Evolutionary conservation across 2,888 invertebrate genomes (phyloP), one percentile per base, ranked within the genome.

Genomic region (Sisyra nigra): DNA sequence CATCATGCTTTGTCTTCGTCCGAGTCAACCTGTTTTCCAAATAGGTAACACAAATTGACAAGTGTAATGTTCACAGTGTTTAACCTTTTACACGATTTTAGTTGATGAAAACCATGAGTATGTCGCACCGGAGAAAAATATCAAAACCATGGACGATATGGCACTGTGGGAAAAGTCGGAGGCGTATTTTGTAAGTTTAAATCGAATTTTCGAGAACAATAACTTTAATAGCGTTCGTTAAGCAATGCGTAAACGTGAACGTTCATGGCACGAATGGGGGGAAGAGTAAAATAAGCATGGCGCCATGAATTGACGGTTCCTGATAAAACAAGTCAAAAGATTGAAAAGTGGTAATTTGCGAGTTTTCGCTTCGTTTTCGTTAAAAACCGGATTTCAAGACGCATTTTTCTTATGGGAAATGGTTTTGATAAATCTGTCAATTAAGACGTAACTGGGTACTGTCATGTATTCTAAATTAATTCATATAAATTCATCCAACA

Each of bases 111-210:
- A 74, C 50, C 79, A 80, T 59, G 68, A 70, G 42, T 82, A 72
- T 56, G 50, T 74, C 19, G 68, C 72, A 36, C 82, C 82, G 7
- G 68, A 69, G 46, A 80, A 74, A 57, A 69, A 69, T 43, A 69
- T 83, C 3, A 76, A 76, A 62, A 62, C 66, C 18, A 68, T 74
- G 4, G 69, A 69, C 13, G 87, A 88, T 54, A 77, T 91, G 78
- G 64, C 68, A 41, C 61, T 71, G 46, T 92, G 91, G 91, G 77
- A 83, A 53, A 80, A 79, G 56, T 88, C 88, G 1, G 81, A 85
- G 57, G 88, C 88, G 3, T 88, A 86, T 60, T 77, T 78, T 64
- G 81, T 81, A 62, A 63, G 62, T 56, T 46, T 40, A 42, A 42
- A 34, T 41, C 10, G 32, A 3, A 11, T 37, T 37, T 37, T 19